Conservation (phyloP, 2,797 vertebrate species). For the Poecilia wingei region DNA sequence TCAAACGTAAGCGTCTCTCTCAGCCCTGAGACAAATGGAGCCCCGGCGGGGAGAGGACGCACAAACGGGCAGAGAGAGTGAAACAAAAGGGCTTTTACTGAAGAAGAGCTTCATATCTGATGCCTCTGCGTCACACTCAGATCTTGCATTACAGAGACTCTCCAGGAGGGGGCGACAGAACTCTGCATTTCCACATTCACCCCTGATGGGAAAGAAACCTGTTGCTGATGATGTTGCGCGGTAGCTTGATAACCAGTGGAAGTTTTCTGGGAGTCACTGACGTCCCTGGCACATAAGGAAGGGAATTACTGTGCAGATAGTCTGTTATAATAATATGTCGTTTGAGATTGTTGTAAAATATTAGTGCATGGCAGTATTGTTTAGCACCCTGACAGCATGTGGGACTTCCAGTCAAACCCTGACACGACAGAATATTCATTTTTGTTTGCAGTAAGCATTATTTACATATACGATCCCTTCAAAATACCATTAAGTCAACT, state of each 20-base stretch:
- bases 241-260: conserved; percentile 31
- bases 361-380: conserved; percentile 58
- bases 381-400: conserved; percentile 44
- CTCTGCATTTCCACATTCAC: conserved; percentile 59
- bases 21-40: conserved; percentile 75
- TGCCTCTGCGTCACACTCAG: conserved; percentile 54
- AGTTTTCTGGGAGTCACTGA: conserved; percentile 60
- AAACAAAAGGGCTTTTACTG: conserved; percentile 30
- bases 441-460: conserved; percentile 35
- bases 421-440: conserved; percentile 33
- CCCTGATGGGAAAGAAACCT: conserved; percentile 34
- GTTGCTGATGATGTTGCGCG: conserved; percentile 42
- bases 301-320: conserved; percentile 53
- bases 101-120: conserved; percentile 42
- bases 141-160: conserved; percentile 51
- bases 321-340: conserved; percentile 45
- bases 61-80: conserved; percentile 42
- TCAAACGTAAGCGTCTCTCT: conserved; percentile 82
- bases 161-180: conserved; percentile 61
- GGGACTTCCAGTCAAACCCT: conserved; percentile 47
- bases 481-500: conserved; percentile 28
- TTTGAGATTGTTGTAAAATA: conserved; percentile 53
- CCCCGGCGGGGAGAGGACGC: conserved; percentile 45
- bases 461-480: conserved; percentile 46
- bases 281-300: conserved; percentile 71